These are phyloP conservation scores for Rhagologus leucostigma DNA, from an alignment of 2,113 vertebrate genomes.

Conservation along the genomic window DNA sequence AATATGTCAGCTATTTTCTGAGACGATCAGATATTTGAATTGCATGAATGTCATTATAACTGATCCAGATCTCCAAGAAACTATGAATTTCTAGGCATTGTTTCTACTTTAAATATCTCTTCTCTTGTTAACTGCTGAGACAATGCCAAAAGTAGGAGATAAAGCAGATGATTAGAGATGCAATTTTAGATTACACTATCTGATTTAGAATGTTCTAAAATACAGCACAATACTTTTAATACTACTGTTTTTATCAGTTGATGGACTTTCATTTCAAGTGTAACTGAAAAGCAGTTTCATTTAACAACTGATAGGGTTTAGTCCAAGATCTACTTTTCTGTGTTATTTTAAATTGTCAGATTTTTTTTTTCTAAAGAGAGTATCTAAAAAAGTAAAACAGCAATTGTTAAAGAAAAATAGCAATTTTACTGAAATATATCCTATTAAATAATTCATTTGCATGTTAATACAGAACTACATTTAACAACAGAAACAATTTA, in stretches of 20 bases:
- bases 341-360: background rate
- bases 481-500: slow-evolving; percentile 40
- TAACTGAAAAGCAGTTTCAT: background rate
- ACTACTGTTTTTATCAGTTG: background rate
- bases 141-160: background rate
- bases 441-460: slow-evolving; percentile 16
- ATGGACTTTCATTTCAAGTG: background rate
- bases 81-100: background rate
- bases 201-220: background rate
- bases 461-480: background rate
- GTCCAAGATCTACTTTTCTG: background rate
- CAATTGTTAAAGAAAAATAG: slow-evolving; percentile 8
- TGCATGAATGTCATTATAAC: background rate
- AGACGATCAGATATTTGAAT: background rate
- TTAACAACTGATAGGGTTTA: background rate
- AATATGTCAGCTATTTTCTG: background rate
- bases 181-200: slow-evolving; percentile 21
- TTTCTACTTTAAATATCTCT: background rate
- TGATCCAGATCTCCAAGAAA: background rate
- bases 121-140: background rate
- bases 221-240: background rate
- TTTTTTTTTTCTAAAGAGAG: background rate
- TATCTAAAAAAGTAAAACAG: background rate
- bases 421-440: background rate
- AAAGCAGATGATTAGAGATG: background rate